Evolutionary conservation across 1,140 invertebrate genomes (phyloP), one percentile per base, ranked within the genome.

Genomic region (Drosophila orosa): DNA sequence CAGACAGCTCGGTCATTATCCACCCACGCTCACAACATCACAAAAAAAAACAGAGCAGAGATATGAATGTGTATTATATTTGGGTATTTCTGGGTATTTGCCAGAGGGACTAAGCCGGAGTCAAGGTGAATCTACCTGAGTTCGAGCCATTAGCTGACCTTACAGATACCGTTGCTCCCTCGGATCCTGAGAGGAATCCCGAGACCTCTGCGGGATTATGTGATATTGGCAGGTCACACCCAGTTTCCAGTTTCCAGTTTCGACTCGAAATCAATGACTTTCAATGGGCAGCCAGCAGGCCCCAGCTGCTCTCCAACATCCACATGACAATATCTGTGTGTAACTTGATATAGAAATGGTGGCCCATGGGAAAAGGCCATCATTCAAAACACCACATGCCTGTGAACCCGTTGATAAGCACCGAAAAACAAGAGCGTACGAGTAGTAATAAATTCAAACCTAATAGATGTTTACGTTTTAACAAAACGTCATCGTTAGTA

Each of bases 71-170:
- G 58, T 55, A 56, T 48, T 79, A 45, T 80, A 44, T 74, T 74
- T 65, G 52, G 59, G 62, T 65, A 66, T 83, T 76, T 74, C 78
- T 71, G 50, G 66, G 67, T 71, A 71, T 57, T 62, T 76, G 47
- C 40, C 61, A 72, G 45, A 57, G 47, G 62, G n/a, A 71, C 7
- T 72, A 74, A 89, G 74, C 54, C 80, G 55, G 50, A 78, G 73
- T 90, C 84, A 89, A 89, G 85, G 84, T 62, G 52, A 89, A 78
- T 72, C 78, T 87, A 83, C 83, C 83, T 87, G 74, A 57, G 50
- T 45, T 63, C 50, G 39, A 37, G 37, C 33, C 68, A 61, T 73
- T 78, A 55, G 54, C 59, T 61, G 50, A 44, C 42, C 65, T 57
- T 50, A 33, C 37, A 35, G 33, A 77, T 71, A 58, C 66, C 61